Evolutionary conservation across 2,113 vertebrate species (phyloP).

Genomic region (Meriones unguiculatus): DNA sequence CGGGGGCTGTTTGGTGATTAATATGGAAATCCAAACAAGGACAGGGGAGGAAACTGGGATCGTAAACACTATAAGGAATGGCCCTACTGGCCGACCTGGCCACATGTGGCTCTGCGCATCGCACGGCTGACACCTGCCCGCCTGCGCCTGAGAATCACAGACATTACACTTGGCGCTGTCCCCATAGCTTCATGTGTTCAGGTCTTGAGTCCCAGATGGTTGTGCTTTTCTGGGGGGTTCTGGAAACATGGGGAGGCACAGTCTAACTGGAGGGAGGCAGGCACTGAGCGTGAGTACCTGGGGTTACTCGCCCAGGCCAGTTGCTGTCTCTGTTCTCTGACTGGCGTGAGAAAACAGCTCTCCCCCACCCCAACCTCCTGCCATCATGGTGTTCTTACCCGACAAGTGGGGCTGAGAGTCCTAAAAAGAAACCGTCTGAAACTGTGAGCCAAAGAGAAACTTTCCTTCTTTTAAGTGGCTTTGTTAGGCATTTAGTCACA

Average conservation of each 20-base stretch:
- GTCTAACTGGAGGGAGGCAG: background rate
- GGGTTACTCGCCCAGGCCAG: background rate
- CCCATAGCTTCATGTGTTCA: too few species aligned
- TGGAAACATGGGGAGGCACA: background rate
- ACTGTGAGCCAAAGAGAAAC: background rate
- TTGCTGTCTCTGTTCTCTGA: background rate
- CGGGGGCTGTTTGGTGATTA: background rate
- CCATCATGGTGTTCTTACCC: background rate
- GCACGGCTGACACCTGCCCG: too few species aligned
- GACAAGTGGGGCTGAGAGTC: background rate
- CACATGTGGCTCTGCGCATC: background rate
- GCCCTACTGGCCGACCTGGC: background rate
- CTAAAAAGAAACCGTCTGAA: background rate
- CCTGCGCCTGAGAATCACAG: fast-evolving
- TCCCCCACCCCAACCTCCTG: background rate
- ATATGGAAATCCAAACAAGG: background rate
- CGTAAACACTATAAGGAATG: background rate
- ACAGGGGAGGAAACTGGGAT: background rate
- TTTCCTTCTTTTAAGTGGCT: background rate
- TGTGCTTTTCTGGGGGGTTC: background rate
- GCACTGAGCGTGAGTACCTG: background rate
- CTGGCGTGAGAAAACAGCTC: background rate
- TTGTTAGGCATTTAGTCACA: background rate
- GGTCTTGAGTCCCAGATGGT: background rate
- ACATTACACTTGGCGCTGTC: too few species aligned